phyloP scores from a whole-genome alignment of 1,140 invertebrate genomes.

The Potamilus streckersoni region DNA sequence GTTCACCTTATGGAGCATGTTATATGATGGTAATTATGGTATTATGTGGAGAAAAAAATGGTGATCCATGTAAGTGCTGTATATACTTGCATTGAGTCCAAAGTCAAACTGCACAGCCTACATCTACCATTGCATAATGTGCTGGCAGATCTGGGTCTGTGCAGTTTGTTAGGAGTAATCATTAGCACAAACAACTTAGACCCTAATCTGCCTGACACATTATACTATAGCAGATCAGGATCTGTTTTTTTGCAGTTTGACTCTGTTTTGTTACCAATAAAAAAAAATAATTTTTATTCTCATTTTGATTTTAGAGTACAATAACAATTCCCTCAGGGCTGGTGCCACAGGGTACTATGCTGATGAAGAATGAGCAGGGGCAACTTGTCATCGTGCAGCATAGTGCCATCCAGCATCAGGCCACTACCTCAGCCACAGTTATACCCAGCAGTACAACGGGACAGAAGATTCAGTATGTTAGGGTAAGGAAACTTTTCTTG shows the following conservation, averaged over 20 bases:
- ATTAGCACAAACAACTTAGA: neutral
- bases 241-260: neutral
- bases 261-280: neutral
- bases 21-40: no score
- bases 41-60: no score
- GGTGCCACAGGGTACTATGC: constrained; percentile 19
- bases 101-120: neutral
- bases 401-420: constrained; percentile 17
- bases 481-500: constrained; percentile 12
- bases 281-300: neutral
- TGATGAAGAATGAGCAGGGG: constrained; percentile 35
- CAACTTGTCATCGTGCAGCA: constrained; percentile 30
- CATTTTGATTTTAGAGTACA: constrained; percentile 14
- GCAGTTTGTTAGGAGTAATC: neutral
- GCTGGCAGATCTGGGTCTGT: neutral
- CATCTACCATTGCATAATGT: neutral
- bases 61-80: no score
- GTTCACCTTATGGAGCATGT: no score
- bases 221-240: neutral
- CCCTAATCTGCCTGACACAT: neutral
- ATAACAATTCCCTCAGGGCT: constrained; percentile 26
- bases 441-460: constrained; percentile 23
- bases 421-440: constrained; percentile 9
- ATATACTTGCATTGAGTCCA: neutral
- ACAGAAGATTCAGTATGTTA: constrained; percentile 31